A percentile compares a stretch with the other conserved stretches of the same genome.
Evolutionary conservation across 2,888 invertebrate genomes (phyloP).

Genomic region (Nomada fabriciana): DNA sequence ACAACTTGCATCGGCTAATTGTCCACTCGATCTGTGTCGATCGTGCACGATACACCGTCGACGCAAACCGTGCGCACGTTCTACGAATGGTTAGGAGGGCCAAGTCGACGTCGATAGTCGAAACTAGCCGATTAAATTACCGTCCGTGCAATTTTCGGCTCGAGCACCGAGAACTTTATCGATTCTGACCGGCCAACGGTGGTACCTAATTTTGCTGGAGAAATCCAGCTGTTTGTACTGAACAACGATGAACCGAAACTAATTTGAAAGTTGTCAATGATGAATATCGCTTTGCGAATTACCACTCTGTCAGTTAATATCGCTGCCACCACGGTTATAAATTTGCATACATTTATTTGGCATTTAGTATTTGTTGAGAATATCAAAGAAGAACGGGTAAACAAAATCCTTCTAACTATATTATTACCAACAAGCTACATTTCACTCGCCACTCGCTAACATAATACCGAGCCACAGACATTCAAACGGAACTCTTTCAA

Average conservation of each 20-base stretch:
- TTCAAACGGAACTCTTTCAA: no score
- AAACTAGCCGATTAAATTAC: constrained; percentile 41
- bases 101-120: constrained; percentile 29
- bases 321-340: no score
- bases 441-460: no score
- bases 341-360: no score
- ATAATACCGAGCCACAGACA: no score
- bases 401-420: no score
- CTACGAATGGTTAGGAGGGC: constrained; percentile 26
- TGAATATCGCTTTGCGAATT: not conserved
- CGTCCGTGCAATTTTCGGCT: constrained; percentile 39
- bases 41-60: constrained; percentile 12
- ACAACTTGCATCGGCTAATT: constrained; percentile 47
- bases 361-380: no score
- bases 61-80: not conserved
- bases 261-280: constrained; percentile 15
- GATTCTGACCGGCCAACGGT: not conserved
- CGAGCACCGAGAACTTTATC: constrained; percentile 31
- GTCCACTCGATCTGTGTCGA: constrained; percentile 32
- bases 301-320: no score
- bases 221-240: constrained; percentile 7
- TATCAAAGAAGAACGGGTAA: no score
- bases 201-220: constrained; percentile 5
- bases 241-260: not conserved
- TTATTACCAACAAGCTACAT: no score